A percentile compares a stretch with the other conserved stretches of the same genome.
Conservation (phyloP, 2,113 vertebrate genomes). For the Opisthocomus hoazin region DNA sequence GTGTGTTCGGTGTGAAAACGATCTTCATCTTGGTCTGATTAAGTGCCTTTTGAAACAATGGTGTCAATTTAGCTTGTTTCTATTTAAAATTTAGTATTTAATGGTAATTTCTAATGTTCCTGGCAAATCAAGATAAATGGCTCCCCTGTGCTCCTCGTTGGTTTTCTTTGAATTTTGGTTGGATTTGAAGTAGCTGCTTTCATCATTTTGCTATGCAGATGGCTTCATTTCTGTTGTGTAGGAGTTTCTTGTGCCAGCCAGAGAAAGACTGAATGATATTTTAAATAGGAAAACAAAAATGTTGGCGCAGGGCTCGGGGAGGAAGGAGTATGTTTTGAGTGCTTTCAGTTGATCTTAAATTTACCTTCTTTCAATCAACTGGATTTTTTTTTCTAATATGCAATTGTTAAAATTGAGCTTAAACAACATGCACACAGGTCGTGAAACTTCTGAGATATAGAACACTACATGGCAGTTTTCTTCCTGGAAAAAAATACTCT, state of each 20-base stretch:
- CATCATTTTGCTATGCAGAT: background rate
- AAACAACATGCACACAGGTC: background rate
- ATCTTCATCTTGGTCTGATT: background rate
- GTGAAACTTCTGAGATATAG: background rate
- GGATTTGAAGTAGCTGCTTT: background rate
- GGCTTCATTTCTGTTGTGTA: background rate
- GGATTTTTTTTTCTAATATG: background rate
- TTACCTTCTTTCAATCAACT: background rate
- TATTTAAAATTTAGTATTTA: background rate
- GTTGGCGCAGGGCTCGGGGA: background rate
- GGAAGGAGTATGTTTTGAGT: background rate
- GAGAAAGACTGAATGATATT: background rate
- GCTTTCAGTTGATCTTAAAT: background rate
- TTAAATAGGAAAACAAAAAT: background rate
- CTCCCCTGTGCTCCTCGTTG: background rate
- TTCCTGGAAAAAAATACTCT: background rate
- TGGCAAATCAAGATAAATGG: background rate
- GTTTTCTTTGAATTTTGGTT: background rate
- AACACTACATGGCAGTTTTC: background rate
- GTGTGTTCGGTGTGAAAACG: fast-evolving
- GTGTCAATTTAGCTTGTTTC: background rate
- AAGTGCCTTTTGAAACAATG: background rate
- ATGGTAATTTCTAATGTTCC: background rate
- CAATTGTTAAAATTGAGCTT: background rate
- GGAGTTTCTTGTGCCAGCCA: constrained; percentile 23